Conservation (phyloP, 2,888 invertebrate species). For the Mimas tiliae region DNA sequence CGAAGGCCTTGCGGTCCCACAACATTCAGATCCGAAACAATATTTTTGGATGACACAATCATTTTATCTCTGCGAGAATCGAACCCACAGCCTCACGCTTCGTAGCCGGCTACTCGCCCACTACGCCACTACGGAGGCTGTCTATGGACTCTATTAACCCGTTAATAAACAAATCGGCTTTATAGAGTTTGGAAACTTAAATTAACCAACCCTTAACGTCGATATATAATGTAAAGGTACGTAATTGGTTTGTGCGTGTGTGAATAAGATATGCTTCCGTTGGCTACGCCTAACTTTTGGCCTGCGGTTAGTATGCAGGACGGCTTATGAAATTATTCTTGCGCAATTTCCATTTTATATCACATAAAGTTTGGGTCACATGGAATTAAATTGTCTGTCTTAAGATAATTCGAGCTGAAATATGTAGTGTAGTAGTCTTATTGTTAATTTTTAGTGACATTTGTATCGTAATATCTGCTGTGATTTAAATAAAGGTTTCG, state of each 20-base stretch:
- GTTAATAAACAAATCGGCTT: not conserved
- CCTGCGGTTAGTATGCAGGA: constrained; percentile 43
- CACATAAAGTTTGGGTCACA: constrained; percentile 30
- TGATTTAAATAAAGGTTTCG: no score
- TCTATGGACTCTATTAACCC: not conserved
- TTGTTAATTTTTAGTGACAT: not conserved
- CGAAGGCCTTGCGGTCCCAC: no score
- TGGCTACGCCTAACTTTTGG: constrained; percentile 45
- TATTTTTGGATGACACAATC: no score
- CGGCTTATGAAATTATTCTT: constrained; percentile 48
- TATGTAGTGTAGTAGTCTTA: not conserved
- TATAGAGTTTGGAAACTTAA: constrained; percentile 47
- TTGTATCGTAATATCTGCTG: not conserved
- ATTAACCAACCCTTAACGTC: constrained; percentile 38
- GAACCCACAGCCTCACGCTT: no score
- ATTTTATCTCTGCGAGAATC: no score
- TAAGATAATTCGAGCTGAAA: constrained; percentile 1
- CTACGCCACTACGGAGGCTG: no score
- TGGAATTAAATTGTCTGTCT: not conserved
- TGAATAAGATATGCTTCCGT: constrained; percentile 61
- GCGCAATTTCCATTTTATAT: constrained; percentile 48
- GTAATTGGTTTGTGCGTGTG: constrained; percentile 65
- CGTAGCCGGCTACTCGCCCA: no score
- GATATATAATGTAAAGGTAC: constrained; percentile 57
- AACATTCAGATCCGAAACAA: no score